A percentile compares a stretch with the other conserved stretches of the same genome.
phyloP scores from a whole-genome alignment of 2,888 invertebrate species.

The Aquatica leii region DNA sequence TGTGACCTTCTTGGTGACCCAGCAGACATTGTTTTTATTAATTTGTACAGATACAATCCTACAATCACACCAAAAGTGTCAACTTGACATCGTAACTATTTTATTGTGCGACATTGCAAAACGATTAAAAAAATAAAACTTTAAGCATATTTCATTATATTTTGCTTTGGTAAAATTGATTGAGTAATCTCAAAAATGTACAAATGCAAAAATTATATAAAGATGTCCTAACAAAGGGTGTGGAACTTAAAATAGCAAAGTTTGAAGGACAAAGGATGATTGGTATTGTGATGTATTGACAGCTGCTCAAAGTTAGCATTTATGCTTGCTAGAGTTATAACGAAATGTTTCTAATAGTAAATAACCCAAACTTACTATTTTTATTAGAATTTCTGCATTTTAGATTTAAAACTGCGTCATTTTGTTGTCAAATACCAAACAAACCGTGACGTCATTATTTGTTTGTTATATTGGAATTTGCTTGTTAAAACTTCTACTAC shows the following conservation, averaged over 20 bases:
- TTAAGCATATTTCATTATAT: too few species aligned
- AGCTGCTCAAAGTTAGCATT: constrained; percentile 19
- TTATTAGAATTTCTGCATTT: constrained; percentile 48
- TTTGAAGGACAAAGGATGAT: constrained; percentile 52
- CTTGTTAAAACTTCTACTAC: too few species aligned
- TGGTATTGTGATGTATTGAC: constrained; percentile 39
- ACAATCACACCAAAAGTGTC: too few species aligned
- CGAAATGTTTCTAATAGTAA: constrained; percentile 16
- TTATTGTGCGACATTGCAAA: too few species aligned
- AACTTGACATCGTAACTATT: too few species aligned
- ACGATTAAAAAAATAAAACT: too few species aligned
- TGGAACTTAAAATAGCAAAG: constrained; percentile 45
- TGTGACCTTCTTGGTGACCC: constrained; percentile 76
- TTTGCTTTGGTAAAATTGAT: too few species aligned
- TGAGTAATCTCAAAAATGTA: background rate
- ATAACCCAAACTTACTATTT: constrained; percentile 36
- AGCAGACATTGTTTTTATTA: constrained; percentile 72
- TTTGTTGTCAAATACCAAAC: constrained; percentile 61
- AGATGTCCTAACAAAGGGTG: constrained; percentile 53
- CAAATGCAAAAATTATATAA: constrained; percentile 27
- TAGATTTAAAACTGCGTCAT: constrained; percentile 68
- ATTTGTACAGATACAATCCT: background rate
- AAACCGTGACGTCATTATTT: constrained; percentile 68
- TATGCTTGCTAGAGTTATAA: constrained; percentile 6
- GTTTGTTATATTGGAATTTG: constrained; percentile 20